Evolutionary conservation across 2,113 vertebrate genomes (phyloP), one percentile per base, ranked within the genome.

Genomic region (Acanthochromis polyacanthus): DNA sequence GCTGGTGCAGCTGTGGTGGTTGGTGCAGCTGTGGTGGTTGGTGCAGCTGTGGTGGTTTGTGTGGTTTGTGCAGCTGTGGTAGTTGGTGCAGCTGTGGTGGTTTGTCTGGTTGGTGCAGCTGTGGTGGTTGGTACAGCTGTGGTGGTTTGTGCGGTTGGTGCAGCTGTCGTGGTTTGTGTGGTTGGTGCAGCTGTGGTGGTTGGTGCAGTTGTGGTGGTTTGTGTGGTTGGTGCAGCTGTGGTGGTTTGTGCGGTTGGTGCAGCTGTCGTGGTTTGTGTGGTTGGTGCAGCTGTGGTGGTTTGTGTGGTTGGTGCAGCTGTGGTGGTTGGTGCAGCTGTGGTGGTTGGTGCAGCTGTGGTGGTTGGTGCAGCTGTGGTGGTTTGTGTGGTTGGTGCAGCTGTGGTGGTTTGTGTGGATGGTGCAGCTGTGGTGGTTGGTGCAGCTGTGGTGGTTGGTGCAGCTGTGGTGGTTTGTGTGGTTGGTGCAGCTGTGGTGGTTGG

Each of bases 381-480:
- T 25, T 15, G 15, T 1, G 48, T 43, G 0, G 28, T 2, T 22
- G n/a, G n/a, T n/a, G n/a, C n/a, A n/a, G n/a, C n/a, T n/a, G n/a
- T n/a, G n/a, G n/a, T n/a, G n/a, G n/a, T n/a, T n/a, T n/a, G 22
- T 14, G 15, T 51, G 0, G n/a, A 2, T 6, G 3, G 0, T 61
- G 53, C 0, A 3, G 22, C 0, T 0, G 32, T 16, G 0, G 12
- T 3, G 32, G 8, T 2, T 14, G 5, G 0, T 3, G 10, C 0
- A 30, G 52, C 20, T 4, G 50, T 28, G 5, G n/a, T n/a, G n/a
- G n/a, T n/a, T n/a, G n/a, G n/a, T n/a, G n/a, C n/a, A n/a, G n/a
- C n/a, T n/a, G n/a, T n/a, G n/a, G n/a, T n/a, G n/a, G n/a, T n/a
- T n/a, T n/a, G n/a, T n/a, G 45, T 10, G 4, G 46, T 1, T 57